Base-by-base conservation (phyloP, 2,797 vertebrate genomes). In the Sylvia borin region DNA sequence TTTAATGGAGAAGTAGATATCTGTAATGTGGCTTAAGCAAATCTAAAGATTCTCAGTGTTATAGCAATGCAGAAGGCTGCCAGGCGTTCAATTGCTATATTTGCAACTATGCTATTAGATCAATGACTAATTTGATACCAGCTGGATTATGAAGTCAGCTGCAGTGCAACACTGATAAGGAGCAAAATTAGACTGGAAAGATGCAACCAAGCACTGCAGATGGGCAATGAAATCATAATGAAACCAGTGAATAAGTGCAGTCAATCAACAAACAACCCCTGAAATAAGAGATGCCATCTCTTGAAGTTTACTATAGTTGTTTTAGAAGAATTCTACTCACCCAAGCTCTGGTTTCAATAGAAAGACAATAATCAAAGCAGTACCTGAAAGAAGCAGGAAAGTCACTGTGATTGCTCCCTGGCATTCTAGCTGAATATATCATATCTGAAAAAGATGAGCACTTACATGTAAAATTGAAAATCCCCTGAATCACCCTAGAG, bases 91-190 rank as follows among this genome's bases (percentile, higher is more conserved):
- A 73, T n/a, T 96, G 91, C 95, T 95, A 96, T 97, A 93, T 96
- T 97, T 96, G 89, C 82, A 96, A 70, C 82, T 93, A 73, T 93
- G 89, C 93, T 96, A 91, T 96, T 96, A 95, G 96, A 97, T 96
- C 95, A 96, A 93, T 96, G 95, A 92, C 93, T 96, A 94, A 94
- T 97, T 95, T 96, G 87, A 91, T 96, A 94, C 93, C 95, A 97
- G 95, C 95, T 96, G 95, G 89, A 93, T 96, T 96, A 85, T 94
- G 90, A 75, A 95, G 85, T 94, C 96, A 97, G 96, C 95, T 95
- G 93, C 91, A 96, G 76, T 91, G 79, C 90, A 97, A 73, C 82
- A 76, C 90, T 86, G 93, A 96, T 91, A 97, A 95, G 85, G 51
- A 97, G 60, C 85, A 94, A 96, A 96, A 95, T 95, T 96, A 94